Conservation (phyloP, 2,888 invertebrate species). For the Tiliacea aurago region DNA sequence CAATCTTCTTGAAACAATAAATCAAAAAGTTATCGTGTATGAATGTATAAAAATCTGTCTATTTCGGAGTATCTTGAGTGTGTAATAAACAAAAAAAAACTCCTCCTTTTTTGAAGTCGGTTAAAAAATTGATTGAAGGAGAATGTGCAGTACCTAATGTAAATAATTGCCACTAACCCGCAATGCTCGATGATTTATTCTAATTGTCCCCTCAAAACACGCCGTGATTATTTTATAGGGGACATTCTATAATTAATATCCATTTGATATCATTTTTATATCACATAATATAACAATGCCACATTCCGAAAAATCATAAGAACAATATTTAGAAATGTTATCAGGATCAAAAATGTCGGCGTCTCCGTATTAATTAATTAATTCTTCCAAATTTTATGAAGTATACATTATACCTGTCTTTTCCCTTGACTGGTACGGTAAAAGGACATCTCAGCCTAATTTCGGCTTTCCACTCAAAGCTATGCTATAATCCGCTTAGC, state of each 20-base stretch:
- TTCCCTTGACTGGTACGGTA: slow-evolving; percentile 64
- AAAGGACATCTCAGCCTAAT: slow-evolving; percentile 45
- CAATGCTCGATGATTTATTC: slow-evolving; percentile 36
- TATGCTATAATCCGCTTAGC: slow-evolving; percentile 31
- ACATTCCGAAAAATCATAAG: slow-evolving; percentile 57
- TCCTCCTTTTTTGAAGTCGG: background rate
- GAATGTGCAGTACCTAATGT: background rate
- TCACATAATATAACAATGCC: slow-evolving; percentile 54
- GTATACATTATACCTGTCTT: slow-evolving; percentile 69
- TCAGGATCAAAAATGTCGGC: slow-evolving; percentile 65
- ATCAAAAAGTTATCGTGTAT: slow-evolving; percentile 18
- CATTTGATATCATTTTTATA: slow-evolving; percentile 29
- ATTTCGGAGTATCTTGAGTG: background rate
- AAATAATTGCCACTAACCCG: background rate
- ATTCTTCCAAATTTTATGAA: slow-evolving; percentile 81
- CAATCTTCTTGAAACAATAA: slow-evolving; percentile 33
- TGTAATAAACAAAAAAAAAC: background rate
- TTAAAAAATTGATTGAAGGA: background rate
- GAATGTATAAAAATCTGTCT: background rate
- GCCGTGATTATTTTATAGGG: background rate
- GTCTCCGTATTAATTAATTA: slow-evolving; percentile 78
- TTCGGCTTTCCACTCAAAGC: slow-evolving; percentile 41
- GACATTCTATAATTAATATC: background rate
- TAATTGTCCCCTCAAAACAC: slow-evolving; percentile 14
- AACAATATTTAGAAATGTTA: slow-evolving; percentile 68